Conservation (phyloP, 2,888 invertebrate species). For the Pyrrhosoma nymphula region DNA sequence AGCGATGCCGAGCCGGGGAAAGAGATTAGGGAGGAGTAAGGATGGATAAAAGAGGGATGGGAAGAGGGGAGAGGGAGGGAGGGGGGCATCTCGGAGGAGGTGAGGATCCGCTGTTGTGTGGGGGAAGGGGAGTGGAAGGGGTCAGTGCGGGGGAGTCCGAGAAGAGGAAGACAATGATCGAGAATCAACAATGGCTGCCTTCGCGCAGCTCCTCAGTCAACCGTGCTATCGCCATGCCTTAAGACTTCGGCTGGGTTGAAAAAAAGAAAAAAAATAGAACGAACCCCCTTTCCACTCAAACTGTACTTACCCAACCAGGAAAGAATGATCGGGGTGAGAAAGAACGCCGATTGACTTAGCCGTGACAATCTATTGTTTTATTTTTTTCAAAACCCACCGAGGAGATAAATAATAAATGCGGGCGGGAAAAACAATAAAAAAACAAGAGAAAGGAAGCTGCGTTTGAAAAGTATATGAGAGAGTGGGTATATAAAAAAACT, state of each 20-base stretch:
- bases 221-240: background rate
- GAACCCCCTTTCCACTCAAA: background rate
- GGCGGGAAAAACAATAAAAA: background rate
- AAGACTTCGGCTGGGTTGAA: background rate
- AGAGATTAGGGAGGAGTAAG: background rate
- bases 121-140: background rate
- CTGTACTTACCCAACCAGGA: background rate
- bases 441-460: background rate
- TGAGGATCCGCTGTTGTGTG: too few relatives aligned
- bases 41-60: background rate
- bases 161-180: conserved; percentile 7
- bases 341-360: background rate
- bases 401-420: background rate
- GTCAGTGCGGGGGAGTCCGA: background rate
- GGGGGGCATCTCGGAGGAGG: background rate
- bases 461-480: background rate
- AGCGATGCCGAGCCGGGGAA: background rate
- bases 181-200: background rate
- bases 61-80: background rate
- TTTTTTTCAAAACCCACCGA: background rate
- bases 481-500: background rate
- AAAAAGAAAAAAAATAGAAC: background rate
- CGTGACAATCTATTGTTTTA: conserved; percentile 9
- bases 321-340: background rate
- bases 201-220: background rate